Percentiles rank a stretch among this genome's conserved stretches.
These are phyloP conservation scores for Nyctibius bracteatus DNA, from an alignment of 2,113 vertebrate genomes.

Conservation along the genomic window DNA sequence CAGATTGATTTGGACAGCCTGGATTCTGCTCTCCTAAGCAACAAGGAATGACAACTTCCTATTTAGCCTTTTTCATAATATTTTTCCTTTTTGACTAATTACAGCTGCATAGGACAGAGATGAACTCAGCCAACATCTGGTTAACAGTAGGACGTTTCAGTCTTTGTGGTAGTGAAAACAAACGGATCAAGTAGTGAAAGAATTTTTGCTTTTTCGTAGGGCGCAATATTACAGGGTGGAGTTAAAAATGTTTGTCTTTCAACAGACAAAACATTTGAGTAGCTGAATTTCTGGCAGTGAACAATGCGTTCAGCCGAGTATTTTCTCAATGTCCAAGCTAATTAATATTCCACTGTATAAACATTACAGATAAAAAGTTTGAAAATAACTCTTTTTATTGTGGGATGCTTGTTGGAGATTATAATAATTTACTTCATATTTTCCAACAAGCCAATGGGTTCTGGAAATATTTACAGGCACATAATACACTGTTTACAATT, in stretches of 20 bases:
- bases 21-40: neutral
- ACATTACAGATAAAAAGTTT: constrained; percentile 23
- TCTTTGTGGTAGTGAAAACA: neutral
- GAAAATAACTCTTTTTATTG: constrained; percentile 45
- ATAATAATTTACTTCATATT: constrained; percentile 45
- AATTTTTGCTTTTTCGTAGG: neutral
- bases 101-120: neutral
- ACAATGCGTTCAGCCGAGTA: constrained; percentile 21
- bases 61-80: neutral
- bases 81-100: neutral
- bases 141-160: neutral
- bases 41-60: neutral
- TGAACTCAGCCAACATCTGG: neutral
- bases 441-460: constrained; percentile 48
- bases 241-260: constrained; percentile 50
- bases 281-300: constrained; percentile 15
- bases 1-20: neutral
- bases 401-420: constrained; percentile 1
- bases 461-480: constrained; percentile 73
- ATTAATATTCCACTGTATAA: constrained; percentile 56
- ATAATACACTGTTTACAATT: constrained; percentile 72
- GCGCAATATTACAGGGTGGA: neutral
- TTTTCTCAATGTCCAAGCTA: constrained; percentile 49
- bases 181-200: neutral
- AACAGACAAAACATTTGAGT: constrained; percentile 43